Base-by-base conservation (phyloP, 2,113 vertebrate species). In the Oreochromis aureus region DNA sequence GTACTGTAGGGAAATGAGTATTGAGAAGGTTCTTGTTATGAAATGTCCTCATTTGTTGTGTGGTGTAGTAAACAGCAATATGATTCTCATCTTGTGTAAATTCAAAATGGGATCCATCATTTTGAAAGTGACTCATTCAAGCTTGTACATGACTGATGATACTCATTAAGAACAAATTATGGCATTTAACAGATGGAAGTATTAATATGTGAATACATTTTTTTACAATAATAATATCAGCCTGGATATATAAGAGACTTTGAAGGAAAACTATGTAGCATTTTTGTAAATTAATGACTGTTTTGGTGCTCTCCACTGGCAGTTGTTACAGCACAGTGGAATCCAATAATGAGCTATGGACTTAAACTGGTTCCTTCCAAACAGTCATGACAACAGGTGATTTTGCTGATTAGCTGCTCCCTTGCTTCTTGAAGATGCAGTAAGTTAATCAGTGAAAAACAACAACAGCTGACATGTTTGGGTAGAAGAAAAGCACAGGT, bases 321-420 rank as follows among this genome's bases (percentile, higher is more conserved):
- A 11, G 41, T 76, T 86, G 56, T 86, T 89, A 53, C 12, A 53
- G 63, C 82, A 71, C 81, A 89, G 85, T 55, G 27, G 81, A 61
- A 55, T 66, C 82, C 71, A 69, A 56, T 84, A 83, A 83, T 78
- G n/a, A 36, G 73, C 69, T 24, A 76, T 76, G 80, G 80, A 66
- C 32, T 22, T 73, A 87, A 36, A 76, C n/a, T 11, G 44, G 73
- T 80, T 89, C 8, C 27, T 36, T 53, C 41, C 63, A 79, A 89
- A 81, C 53, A 89, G 78, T 88, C 71, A 54, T 36, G 46, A 44
- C 86, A 85, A 22, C 51, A 85, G 81, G 55, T 88, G 86, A 89
- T 83, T 91, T 80, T 76, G 36, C 79, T 84, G 84, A 92, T 91
- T 84, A 63, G 53, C 22, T 81, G 39, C 59, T 80, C 36, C 41